phyloP scores from a whole-genome alignment of 2,888 invertebrate genomes.

The Pecten maximus region DNA sequence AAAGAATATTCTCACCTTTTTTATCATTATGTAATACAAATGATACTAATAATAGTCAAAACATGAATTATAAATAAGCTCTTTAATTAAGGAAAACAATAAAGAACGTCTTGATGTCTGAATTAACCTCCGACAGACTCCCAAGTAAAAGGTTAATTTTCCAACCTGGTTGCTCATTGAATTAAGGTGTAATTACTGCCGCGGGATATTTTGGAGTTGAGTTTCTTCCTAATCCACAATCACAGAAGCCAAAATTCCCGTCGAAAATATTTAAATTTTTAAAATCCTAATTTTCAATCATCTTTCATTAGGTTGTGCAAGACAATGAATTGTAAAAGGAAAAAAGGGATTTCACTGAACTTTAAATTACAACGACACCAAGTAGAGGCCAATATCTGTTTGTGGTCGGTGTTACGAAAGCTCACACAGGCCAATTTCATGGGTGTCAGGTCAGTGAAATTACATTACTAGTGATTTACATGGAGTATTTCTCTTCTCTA shows the following conservation, averaged over 20 bases:
- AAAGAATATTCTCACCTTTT: neutral
- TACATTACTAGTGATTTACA: neutral
- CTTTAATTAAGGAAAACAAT: neutral
- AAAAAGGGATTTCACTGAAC: conserved; percentile 9
- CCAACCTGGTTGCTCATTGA: neutral
- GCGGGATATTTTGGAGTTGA: conserved; percentile 12
- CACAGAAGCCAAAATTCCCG: conserved; percentile 20
- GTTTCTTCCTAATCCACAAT: conserved; percentile 1
- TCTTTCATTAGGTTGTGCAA: neutral
- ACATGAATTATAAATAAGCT: neutral
- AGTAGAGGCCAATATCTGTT: neutral
- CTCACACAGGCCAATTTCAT: conserved; percentile 1
- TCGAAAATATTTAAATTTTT: conserved; percentile 21
- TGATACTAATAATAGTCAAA: conserved; percentile 21
- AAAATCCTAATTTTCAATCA: conserved; percentile 33
- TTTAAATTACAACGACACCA: neutral
- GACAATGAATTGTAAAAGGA: neutral
- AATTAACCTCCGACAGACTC: conserved; percentile 17
- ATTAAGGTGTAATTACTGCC: neutral
- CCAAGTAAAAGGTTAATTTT: conserved; percentile 12
- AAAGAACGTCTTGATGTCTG: neutral
- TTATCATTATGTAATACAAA: conserved; percentile 15
- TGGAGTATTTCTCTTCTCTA: neutral
- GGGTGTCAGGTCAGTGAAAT: conserved; percentile 9
- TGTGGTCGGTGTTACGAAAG: neutral